phyloP scores from a whole-genome alignment of 1,140 invertebrate species.

The Trichonephila clavata region DNA sequence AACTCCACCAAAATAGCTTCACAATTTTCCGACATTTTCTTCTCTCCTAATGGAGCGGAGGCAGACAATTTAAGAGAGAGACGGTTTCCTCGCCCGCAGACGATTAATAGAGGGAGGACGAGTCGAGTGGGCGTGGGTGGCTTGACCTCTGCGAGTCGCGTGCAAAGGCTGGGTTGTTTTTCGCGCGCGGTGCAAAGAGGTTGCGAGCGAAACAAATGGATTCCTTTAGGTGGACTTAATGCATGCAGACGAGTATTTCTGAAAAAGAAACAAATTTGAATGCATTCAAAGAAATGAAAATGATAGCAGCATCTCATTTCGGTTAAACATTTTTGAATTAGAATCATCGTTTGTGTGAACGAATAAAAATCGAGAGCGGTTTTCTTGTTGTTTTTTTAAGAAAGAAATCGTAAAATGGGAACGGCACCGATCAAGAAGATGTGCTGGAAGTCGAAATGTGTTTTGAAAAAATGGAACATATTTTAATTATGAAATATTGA shows the following conservation, averaged over 20 bases:
- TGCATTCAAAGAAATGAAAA: no score
- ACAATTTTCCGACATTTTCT: not conserved
- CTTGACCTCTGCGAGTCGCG: not conserved
- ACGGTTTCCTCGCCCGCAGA: not conserved
- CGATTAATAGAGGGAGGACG: constrained; percentile 21
- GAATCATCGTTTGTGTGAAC: no score
- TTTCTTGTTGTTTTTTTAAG: no score
- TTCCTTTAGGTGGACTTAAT: not conserved
- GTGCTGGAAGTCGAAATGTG: no score
- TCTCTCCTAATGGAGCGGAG: no score
- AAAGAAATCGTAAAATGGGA: no score
- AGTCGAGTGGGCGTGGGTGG: not conserved
- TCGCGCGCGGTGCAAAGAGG: not conserved
- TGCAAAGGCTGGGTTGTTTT: not conserved
- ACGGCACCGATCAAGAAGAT: no score
- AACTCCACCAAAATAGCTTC: constrained; percentile 9
- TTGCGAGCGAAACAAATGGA: not conserved
- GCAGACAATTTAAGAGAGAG: not conserved
- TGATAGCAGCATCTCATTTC: no score
- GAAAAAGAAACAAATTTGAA: not conserved
- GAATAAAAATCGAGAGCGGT: no score
- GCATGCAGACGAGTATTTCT: not conserved
- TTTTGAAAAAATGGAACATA: no score
- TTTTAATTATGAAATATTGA: no score
- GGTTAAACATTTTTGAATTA: no score